Conservation (phyloP, 1,140 invertebrate genomes). For the Maniola jurtina region DNA sequence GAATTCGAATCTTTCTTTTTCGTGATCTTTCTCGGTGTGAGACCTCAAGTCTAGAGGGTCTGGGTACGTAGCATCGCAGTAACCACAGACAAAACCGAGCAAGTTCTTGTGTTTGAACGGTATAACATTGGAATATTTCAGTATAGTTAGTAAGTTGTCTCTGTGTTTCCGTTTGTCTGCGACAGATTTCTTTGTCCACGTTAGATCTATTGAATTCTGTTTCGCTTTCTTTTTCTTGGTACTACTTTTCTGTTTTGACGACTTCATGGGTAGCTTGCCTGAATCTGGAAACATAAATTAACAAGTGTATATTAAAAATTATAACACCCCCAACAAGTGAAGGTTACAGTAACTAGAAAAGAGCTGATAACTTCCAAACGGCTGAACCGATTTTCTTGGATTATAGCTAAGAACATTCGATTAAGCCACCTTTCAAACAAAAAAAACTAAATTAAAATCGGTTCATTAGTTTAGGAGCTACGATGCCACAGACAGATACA, state of each 20-base stretch:
- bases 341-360: no score
- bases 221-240: constrained; percentile 18
- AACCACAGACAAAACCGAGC: constrained; percentile 55
- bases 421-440: no score
- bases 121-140: constrained; percentile 54
- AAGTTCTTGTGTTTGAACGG: constrained; percentile 59
- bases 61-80: constrained; percentile 49
- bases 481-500: no score
- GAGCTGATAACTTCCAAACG: no score
- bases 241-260: constrained; percentile 27
- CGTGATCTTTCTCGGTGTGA: constrained; percentile 50
- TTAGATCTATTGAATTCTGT: constrained; percentile 19
- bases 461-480: no score
- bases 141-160: constrained; percentile 51
- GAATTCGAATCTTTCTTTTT: constrained; percentile 47
- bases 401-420: no score
- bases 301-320: no score
- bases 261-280: neutral
- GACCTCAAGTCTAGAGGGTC: constrained; percentile 51
- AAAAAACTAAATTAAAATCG: no score
- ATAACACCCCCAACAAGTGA: no score
- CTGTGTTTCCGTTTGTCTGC: constrained; percentile 51
- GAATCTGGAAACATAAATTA: neutral
- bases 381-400: no score
- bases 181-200: constrained; percentile 8